phyloP scores from a whole-genome alignment of 2,113 vertebrate species.

The Xiphias gladius region DNA sequence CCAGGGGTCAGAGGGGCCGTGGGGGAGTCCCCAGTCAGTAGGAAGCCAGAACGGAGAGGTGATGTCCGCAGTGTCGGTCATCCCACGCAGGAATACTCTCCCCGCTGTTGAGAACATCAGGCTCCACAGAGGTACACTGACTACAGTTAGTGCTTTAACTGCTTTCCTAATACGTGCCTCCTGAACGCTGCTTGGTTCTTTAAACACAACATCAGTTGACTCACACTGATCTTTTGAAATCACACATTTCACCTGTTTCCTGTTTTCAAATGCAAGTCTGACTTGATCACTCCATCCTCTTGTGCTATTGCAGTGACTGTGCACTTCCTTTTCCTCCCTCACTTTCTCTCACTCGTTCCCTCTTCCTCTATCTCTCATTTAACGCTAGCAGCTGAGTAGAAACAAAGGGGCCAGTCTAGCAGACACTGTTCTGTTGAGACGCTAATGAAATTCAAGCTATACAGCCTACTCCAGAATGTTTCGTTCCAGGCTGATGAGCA shows the following conservation, averaged over 20 bases:
- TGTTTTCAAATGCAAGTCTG: conserved; percentile 52
- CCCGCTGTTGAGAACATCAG: conserved; percentile 95
- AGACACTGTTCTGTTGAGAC: conserved; percentile 71
- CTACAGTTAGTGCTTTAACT: not conserved
- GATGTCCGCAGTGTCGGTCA: conserved; percentile 85
- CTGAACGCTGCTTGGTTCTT: not conserved
- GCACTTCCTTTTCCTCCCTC: conserved; percentile 32
- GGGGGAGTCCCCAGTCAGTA: conserved; percentile 89
- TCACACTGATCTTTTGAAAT: conserved; percentile 20
- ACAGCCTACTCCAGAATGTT: conserved; percentile 69
- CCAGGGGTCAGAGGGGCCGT: conserved; percentile 87
- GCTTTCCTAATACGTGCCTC: not conserved
- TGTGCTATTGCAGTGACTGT: conserved; percentile 26
- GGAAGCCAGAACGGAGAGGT: conserved; percentile 86
- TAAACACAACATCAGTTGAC: not conserved
- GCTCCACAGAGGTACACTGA: conserved; percentile 91
- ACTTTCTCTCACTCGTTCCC: conserved; percentile 33
- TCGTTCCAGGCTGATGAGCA: conserved; percentile 78
- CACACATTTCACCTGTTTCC: conserved; percentile 48
- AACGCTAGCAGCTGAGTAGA: conserved; percentile 69
- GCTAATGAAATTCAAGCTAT: conserved; percentile 83
- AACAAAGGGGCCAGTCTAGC: conserved; percentile 76
- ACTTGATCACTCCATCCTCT: conserved; percentile 19
- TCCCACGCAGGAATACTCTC: conserved; percentile 95
- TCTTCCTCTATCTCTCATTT: conserved; percentile 54